Evolutionary conservation across 2,888 invertebrate genomes (phyloP), one percentile per base, ranked within the genome.

Genomic region (Toxonevra muliebris): DNA sequence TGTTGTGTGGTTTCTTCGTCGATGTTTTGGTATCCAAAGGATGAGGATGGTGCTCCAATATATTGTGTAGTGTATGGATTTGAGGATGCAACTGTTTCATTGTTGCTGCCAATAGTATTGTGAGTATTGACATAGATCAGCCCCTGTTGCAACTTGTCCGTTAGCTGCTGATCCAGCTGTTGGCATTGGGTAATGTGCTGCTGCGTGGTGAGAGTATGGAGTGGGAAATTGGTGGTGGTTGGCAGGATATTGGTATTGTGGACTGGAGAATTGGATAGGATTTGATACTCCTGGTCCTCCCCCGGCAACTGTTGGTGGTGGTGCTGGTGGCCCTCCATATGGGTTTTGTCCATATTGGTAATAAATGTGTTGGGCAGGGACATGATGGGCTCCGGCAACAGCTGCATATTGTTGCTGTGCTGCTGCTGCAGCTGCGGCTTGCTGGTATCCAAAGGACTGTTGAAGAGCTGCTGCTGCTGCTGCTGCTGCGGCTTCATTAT

Each of bases 61-160:
- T n/a, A n/a, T 42, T 19, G 50, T 9, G 40, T 42, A 13, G 12
- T 15, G 61, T 43, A 19, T 48, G 2, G 30, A 30, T 30, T 30
- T 30, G 1, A 60, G 57, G 48, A 68, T 71, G 17, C 68, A 1
- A 19, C 19, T 20, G 15, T 10, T 15, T 43, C 67, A 66, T 19
- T 66, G 59, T 17, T 20, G 12, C 12, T 20, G 55, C 30, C 50
- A n/a, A 74, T 73, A 87, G 90, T 90, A 93, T 93, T 93, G 93
- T 90, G 92, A 93, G 90, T 92, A 93, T 88, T 92, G 91, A 88
- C 92, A 89, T 86, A 90, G 87, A 74, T 86, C 85, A 87, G 87
- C 87, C 88, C 81, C 84, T 77, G 81, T 82, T 76, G 84, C 87
- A 86, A 87, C 87, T 87, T 88, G 86, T 66, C 76, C 76, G 71